Base-by-base conservation (phyloP, 2,888 invertebrate genomes). In the Anthoptus insignis region DNA sequence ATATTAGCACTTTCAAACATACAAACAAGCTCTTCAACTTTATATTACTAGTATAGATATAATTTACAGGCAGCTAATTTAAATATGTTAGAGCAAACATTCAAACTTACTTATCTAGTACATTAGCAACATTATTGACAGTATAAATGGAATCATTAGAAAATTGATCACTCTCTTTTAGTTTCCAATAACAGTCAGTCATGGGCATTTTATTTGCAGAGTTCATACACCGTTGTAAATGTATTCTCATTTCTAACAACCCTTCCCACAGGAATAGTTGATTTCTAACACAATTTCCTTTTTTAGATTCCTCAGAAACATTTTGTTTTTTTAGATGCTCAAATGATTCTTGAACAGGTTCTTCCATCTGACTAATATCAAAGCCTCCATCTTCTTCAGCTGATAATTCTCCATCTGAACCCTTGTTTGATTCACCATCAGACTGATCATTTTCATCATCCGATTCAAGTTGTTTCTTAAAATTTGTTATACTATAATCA, bases 191-290 rank as follows among this genome's bases (percentile, higher is more conserved):
- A 6, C 80, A 81, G 7, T 95, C 94, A 19, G 88, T 81, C 74
- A 96, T 94, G 0, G 98, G 98, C 87, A 99, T 93, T 81, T 96
- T 96, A 84, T 99, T 99, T 0, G 96, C 95, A 13, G 95, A 94
- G 47, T 94, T 88, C 58, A 98, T 83, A 76, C 97, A 95, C 82
- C 98, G 97, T 83, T 99, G 99, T 22, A 98, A 86, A 79, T 97
- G 97, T 75, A 99, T 99, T 71, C 99, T 94, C 81, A 96, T 94
- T 88, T 99, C 98, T 22, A 99, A 83, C 4, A 99, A 83, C 61
- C 94, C 95, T 82, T 99, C 99, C 98, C 98, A 99, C 1, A 98
- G 80, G 39, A 94, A 89, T 27, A 97, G 82, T 80, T 97, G 97
- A 76, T 95, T 96, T 78, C 95, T 93, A 0, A 97, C 96, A 78